Percentiles rank a stretch among this genome's conserved stretches.
phyloP scores from a whole-genome alignment of 2,888 invertebrate genomes.

The Crioceris asparagi region DNA sequence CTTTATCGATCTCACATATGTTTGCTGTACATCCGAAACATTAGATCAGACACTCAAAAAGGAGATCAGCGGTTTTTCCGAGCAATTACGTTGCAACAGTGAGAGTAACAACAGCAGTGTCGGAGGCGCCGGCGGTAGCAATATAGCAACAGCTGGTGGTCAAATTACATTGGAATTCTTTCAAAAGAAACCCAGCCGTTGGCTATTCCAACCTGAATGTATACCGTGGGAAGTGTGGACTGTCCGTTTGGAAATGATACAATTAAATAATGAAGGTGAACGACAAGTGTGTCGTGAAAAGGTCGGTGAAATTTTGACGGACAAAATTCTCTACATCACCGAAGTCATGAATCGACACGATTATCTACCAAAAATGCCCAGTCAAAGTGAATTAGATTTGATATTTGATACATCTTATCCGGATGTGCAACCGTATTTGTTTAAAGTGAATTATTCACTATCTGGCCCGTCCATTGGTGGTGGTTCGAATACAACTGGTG shows the following conservation, averaged over 20 bases:
- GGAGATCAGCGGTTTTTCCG: constrained; percentile 69
- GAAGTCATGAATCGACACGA: constrained; percentile 93
- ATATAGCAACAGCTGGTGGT: constrained; percentile 57
- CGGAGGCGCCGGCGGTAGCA: too few relatives aligned
- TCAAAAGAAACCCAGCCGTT: constrained; percentile 79
- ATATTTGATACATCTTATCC: constrained; percentile 89
- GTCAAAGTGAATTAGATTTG: constrained; percentile 80
- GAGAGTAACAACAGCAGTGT: too few relatives aligned
- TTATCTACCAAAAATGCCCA: constrained; percentile 93
- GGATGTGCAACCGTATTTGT: constrained; percentile 95
- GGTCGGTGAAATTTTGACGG: constrained; percentile 77
- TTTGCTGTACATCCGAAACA: constrained; percentile 79
- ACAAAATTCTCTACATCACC: constrained; percentile 89
- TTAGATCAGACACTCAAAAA: constrained; percentile 61
- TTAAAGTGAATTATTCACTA: constrained; percentile 79
- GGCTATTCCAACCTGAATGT: constrained; percentile 84
- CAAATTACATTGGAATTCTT: constrained; percentile 93
- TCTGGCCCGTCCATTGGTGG: constrained; percentile 60
- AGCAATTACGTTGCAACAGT: constrained; percentile 62
- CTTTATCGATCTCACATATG: constrained; percentile 96
- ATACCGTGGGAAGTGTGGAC: constrained; percentile 99
- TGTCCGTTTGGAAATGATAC: constrained; percentile 78
- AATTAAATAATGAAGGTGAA: constrained; percentile 77
- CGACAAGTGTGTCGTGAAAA: constrained; percentile 78
- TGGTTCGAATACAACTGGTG: too few relatives aligned